phyloP scores from a whole-genome alignment of 2,888 invertebrate genomes.

The Hetaerina titia region DNA sequence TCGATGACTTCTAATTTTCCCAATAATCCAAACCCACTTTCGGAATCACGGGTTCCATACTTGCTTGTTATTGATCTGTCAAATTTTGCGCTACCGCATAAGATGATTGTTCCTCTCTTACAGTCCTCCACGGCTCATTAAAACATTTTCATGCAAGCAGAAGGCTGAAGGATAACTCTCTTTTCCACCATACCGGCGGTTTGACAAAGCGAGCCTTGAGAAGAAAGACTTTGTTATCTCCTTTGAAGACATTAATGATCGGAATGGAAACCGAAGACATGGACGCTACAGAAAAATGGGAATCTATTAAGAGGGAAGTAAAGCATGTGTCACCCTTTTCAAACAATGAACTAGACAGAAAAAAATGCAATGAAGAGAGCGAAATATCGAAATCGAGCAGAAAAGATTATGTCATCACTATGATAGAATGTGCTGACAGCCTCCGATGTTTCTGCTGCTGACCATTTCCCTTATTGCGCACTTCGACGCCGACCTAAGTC shows the following conservation, averaged over 20 bases:
- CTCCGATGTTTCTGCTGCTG: not conserved
- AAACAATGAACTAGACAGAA: not conserved
- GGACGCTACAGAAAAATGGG: not conserved
- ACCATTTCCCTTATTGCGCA: slow-evolving; percentile 80
- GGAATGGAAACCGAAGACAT: not conserved
- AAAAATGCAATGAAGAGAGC: not conserved
- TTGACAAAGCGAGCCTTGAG: no score
- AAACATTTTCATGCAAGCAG: no score
- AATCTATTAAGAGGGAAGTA: not conserved
- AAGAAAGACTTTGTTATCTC: no score
- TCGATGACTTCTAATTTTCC: no score
- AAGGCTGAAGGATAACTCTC: no score
- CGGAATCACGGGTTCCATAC: no score
- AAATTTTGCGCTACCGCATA: no score
- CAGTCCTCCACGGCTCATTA: no score
- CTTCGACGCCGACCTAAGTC: slow-evolving; percentile 83
- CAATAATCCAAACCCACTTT: no score
- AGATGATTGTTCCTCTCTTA: no score
- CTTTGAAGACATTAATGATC: not conserved
- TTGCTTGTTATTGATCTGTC: no score
- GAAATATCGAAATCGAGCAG: not conserved
- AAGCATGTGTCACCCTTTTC: not conserved
- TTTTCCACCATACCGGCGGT: no score
- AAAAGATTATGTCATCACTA: not conserved
- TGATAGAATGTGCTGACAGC: not conserved